Evolutionary conservation across 2,888 invertebrate species (phyloP), one percentile per base, ranked within the genome.

Genomic region (Ennomos erosarius): DNA sequence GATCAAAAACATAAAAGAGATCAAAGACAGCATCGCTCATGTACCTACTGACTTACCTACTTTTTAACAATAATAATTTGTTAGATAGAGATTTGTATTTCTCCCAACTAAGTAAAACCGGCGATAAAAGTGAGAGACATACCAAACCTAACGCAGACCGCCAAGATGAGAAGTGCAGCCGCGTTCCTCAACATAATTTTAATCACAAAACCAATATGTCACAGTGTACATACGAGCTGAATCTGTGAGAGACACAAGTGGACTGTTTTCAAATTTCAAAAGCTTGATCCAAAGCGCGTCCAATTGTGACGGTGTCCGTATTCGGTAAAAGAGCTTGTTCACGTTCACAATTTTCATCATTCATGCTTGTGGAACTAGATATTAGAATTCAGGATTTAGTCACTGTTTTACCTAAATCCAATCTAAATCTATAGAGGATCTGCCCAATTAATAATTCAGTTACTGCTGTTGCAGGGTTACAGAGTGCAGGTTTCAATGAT

Each of bases 201-300:
- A 38, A 51, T 47, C 35, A 38, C 26, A 35, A 42, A 46, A 9
- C 10, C 26, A 36, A 44, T 9, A 2, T 43, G 26, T 37, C 16
- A 36, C 35, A 16, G 10, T 35, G 42, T 8, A 26, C 33, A 33
- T 38, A 40, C 71, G 75, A 66, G 70, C 61, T 67, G 44, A 57
- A 62, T 61, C 59, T 40, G 47, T 62, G 68, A 61, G 59, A 34
- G 73, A 62, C 59, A 47, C 43, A 45, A 35, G 58, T 57, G 44
- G 50, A 78, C 78, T 76, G 78, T 73, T 75, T 68, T 74, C 69
- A 66, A 65, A 68, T 75, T 68, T 74, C 69, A 66, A 65, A 68
- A 68, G 60, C 65, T 59, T 52, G 55, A 56, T 60, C 59, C 16
- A 34, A 49, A 54, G 53, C 55, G 36, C 33, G 49, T 38, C n/a